Conservation (phyloP, 2,888 invertebrate genomes). For the Hemicrepidius hirtus region DNA sequence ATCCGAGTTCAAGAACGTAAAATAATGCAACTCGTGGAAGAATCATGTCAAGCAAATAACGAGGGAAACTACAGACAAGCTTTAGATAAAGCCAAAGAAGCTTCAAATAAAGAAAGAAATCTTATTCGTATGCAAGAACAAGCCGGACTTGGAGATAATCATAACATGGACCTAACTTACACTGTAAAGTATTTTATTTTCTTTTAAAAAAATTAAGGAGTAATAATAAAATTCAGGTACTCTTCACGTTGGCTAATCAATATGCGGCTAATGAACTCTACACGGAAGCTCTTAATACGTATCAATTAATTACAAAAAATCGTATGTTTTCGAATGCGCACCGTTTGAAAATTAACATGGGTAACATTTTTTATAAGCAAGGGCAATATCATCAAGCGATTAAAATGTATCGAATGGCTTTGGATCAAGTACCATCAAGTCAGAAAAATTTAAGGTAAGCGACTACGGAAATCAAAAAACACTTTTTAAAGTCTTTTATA, state of each 20-base stretch:
- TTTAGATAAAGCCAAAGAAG: conserved; percentile 96
- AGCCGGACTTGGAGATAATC: conserved; percentile 89
- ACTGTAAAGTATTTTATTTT: conserved; percentile 77
- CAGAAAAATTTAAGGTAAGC: conserved; percentile 93
- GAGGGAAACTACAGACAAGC: conserved; percentile 80
- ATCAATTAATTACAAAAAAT: conserved; percentile 94
- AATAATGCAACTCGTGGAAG: conserved; percentile 92
- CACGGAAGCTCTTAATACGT: conserved; percentile 96
- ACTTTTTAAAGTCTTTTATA: too few relatives aligned
- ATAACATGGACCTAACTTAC: conserved; percentile 96
- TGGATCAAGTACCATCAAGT: conserved; percentile 95
- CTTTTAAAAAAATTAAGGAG: too few relatives aligned
- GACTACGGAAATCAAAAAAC: too few relatives aligned
- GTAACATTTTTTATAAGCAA: conserved; percentile 97
- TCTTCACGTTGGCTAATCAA: conserved; percentile 96
- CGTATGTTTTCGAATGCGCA: conserved; percentile 95
- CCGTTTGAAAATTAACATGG: conserved; percentile 97
- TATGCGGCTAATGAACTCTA: conserved; percentile 96
- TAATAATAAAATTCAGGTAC: conserved; percentile 72
- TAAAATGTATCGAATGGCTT: conserved; percentile 98
- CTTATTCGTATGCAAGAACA: conserved; percentile 95
- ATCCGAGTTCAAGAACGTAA: conserved; percentile 91
- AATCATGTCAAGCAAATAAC: conserved; percentile 85
- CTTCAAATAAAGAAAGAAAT: conserved; percentile 93
- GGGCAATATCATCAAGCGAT: conserved; percentile 95